These are phyloP conservation scores for Tauraco erythrolophus DNA, from an alignment of 2,113 vertebrate genomes.

Conservation along the genomic window DNA sequence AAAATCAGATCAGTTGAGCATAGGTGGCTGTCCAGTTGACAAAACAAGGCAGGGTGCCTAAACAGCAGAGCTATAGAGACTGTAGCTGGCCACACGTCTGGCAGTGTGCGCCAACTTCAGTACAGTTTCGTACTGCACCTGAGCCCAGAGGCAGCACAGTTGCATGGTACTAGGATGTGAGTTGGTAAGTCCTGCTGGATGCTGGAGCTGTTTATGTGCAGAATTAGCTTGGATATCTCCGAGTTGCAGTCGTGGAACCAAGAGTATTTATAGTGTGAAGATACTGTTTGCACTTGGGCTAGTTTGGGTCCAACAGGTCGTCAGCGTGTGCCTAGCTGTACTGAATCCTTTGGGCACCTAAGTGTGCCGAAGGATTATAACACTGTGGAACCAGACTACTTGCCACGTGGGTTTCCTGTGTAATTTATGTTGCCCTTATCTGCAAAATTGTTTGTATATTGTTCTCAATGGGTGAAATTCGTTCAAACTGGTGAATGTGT, in stretches of 20 bases:
- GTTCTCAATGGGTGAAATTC: background rate
- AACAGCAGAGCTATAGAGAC: background rate
- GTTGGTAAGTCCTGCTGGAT: background rate
- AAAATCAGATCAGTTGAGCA: background rate
- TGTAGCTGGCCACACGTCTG: background rate
- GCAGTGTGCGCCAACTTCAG: background rate
- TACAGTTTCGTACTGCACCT: background rate
- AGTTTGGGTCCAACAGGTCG: background rate
- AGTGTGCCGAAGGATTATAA: background rate
- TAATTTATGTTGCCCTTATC: background rate
- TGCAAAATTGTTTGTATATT: background rate
- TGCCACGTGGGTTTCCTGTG: background rate
- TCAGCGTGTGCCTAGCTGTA: background rate
- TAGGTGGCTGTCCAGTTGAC: background rate
- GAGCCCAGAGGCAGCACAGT: background rate
- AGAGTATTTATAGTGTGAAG: background rate
- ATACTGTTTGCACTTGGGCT: background rate
- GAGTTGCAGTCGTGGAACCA: background rate
- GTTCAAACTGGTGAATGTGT: background rate
- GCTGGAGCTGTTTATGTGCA: background rate
- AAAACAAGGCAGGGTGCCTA: background rate
- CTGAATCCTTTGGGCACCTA: background rate
- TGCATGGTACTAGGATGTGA: background rate
- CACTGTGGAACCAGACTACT: rapidly evolving
- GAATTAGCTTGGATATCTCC: background rate